phyloP scores from a whole-genome alignment of 64 coral and sea anemone genomes.

The Pocillopora damicornis region DNA sequence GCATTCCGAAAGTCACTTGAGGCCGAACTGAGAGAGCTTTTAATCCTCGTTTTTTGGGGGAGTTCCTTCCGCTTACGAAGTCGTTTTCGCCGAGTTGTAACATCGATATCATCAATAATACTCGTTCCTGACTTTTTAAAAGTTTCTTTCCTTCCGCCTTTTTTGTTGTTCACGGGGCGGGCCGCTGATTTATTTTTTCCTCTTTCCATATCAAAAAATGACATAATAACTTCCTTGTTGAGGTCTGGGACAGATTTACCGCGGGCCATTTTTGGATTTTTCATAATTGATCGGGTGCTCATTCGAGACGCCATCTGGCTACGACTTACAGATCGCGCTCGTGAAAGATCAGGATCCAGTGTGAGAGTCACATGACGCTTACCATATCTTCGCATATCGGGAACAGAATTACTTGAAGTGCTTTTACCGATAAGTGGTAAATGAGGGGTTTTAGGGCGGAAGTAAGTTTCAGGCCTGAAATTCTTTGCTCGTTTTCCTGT shows the following conservation, averaged over 20 bases:
- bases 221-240: conserved; percentile 4
- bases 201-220: conserved; percentile 19
- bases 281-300: conserved; percentile 34
- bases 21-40: neutral
- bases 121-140: neutral
- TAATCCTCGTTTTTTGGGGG: conserved; percentile 2
- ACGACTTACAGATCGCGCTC: neutral
- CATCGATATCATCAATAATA: conserved; percentile 18
- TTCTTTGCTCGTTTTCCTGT: neutral
- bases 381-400: conserved; percentile 1
- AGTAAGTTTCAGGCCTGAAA: neutral
- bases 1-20: neutral
- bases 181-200: neutral
- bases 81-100: conserved; percentile 42
- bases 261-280: neutral
- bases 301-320: conserved; percentile 16
- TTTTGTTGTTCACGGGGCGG: neutral
- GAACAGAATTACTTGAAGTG: conserved; percentile 4
- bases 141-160: neutral
- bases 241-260: conserved; percentile 26
- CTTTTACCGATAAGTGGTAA: neutral
- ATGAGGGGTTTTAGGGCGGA: neutral
- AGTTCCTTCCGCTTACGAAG: conserved; percentile 38
- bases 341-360: neutral
- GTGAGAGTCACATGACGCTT: conserved; percentile 8